Percentiles rank a stretch among this genome's conserved stretches.
Conservation (phyloP, 2,113 vertebrate genomes). For the Rallus limicola region DNA sequence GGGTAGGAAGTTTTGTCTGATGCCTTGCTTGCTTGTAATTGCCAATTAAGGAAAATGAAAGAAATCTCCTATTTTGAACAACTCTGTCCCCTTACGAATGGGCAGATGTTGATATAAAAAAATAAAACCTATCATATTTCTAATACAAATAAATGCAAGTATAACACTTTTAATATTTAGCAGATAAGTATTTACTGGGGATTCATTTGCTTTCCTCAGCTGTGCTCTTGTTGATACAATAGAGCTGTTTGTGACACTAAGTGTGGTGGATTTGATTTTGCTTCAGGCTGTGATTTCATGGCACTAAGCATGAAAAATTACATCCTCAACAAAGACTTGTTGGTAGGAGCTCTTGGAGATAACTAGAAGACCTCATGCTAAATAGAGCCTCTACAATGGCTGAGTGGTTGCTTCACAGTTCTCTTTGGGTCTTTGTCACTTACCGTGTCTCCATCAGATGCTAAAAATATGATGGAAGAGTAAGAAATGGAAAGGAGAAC, state of each 20-base stretch:
- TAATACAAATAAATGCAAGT: neutral
- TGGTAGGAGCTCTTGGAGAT: neutral
- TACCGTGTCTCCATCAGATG: constrained; percentile 43
- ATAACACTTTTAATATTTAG: neutral
- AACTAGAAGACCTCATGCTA: neutral
- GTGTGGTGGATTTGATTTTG: neutral
- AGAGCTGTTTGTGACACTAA: neutral
- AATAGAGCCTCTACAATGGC: neutral
- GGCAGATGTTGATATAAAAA: neutral
- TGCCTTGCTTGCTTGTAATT: neutral
- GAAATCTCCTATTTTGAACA: neutral
- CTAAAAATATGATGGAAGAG: constrained; percentile 28
- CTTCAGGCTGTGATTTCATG: neutral
- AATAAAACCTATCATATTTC: neutral
- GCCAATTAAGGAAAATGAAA: neutral
- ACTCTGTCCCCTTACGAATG: neutral
- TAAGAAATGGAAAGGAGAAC: constrained; percentile 37
- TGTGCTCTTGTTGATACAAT: neutral
- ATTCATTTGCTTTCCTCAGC: neutral
- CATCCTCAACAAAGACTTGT: neutral
- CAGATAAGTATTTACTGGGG: neutral
- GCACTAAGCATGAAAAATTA: neutral
- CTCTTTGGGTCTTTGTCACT: neutral
- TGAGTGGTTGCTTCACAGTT: neutral
- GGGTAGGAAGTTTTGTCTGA: neutral